Percentiles rank a stretch among this genome's conserved stretches.
Evolutionary conservation across 2,888 invertebrate species (phyloP).

Genomic region (Ligdia adustata): DNA sequence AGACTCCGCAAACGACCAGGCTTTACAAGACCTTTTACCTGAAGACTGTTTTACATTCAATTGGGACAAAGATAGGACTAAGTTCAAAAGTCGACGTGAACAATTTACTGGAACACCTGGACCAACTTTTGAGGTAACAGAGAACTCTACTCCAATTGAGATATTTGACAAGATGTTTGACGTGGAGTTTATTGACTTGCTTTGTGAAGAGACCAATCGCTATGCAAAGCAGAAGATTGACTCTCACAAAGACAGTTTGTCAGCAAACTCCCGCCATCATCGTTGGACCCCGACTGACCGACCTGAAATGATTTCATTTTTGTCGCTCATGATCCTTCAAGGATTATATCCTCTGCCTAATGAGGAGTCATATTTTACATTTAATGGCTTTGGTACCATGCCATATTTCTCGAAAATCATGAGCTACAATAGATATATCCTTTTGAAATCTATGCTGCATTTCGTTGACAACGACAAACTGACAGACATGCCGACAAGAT

Average conservation of each 20-base stretch:
- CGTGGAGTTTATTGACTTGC: slow-evolving; percentile 32
- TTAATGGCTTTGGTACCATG: not conserved
- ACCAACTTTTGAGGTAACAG: slow-evolving; percentile 34
- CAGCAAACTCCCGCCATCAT: slow-evolving; percentile 46
- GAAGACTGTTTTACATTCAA: slow-evolving; percentile 20
- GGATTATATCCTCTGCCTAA: not conserved
- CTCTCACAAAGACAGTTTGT: too few relatives aligned
- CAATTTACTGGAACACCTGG: slow-evolving; percentile 32
- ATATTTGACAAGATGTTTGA: slow-evolving; percentile 23
- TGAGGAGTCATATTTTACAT: not conserved
- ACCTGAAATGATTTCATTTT: not conserved
- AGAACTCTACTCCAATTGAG: slow-evolving; percentile 17
- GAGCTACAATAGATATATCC: not conserved
- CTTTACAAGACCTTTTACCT: slow-evolving; percentile 13
- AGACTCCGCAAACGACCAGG: slow-evolving; percentile 8
- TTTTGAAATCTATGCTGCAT: not conserved
- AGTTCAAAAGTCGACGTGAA: slow-evolving; percentile 1
- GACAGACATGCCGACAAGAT: not conserved
- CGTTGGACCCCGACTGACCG: not conserved
- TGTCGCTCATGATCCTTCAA: not conserved
- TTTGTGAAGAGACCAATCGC: slow-evolving; percentile 4
- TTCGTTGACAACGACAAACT: not conserved
- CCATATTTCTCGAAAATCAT: not conserved
- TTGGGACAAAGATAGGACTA: slow-evolving; percentile 4
- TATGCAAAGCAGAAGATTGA: slow-evolving; percentile 6